Evolutionary conservation across 2,888 invertebrate genomes (phyloP), one percentile per base, ranked within the genome.

Genomic region (Oscheius sp.): DNA sequence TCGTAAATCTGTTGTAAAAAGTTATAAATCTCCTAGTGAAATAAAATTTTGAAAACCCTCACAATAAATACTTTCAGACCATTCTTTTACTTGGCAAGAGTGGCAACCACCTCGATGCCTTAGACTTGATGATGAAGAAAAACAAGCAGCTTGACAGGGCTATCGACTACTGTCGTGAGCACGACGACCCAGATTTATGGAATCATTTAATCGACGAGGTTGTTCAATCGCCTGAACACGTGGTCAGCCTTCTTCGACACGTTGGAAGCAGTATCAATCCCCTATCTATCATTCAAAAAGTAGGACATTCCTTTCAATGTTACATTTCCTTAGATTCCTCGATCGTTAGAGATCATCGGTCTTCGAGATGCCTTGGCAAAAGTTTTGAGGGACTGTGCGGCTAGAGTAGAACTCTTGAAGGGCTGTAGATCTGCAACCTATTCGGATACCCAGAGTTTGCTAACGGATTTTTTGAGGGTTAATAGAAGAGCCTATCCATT

Each of bases 261-360:
- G 79, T 80, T 0, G 81, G 79, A 26, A 76, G 74, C 14, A 73
- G 78, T 51, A 69, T 78, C 26, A 73, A 79, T 38, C 80, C 82
- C 3, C 41, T 84, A 14, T 33, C 66, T 17, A 68, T 83, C 38
- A 77, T 83, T 66, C 70, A 80, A 49, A 81, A 82, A 61, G 80
- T 81, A 36, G n/a, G 54, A 38, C 6, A 14, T 44, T 20, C 6
- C 17, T 9, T 8, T 17, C 2, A 38, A 61, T 22, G 9, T 28
- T 44, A 26, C 17, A 2, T 20, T 9, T 20, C 49, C 74, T 59
- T 91, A 91, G 86, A 96, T 98, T 75, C 91, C 92, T 81, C 89
- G 91, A 0, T 91, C 92, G 1, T 91, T 93, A 88, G 90, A 92
- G 86, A 94, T 98, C 81, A 93, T 93, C 8, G 94, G 94, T 5